Evolutionary conservation across 2,113 vertebrate genomes (phyloP), one percentile per base, ranked within the genome.

Genomic region (Vulpes vulpes): DNA sequence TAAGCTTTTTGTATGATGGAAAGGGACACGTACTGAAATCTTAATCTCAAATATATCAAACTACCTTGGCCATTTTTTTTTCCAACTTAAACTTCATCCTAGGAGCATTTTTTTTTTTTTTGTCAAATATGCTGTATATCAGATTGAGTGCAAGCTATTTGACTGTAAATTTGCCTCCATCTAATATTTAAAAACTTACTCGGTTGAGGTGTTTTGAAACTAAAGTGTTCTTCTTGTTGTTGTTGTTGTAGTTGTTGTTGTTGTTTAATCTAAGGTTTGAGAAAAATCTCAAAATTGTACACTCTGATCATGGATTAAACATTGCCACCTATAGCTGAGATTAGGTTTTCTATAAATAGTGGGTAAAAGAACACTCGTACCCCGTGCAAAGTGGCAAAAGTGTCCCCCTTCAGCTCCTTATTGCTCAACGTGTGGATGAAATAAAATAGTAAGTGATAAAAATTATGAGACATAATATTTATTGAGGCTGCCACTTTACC

Each of bases 251-350:
- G 43, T 43, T 19, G 55, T 62, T 57, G 78, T 16, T 19, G 62
- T 69, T 69, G 43, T 30, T 65, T 0, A 69, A 60, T 19, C 15
- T 60, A 85, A 43, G 53, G 8, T 83, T 79, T 94, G 32, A 82
- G 89, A 91, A 74, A 89, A 27, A 22, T 71, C 86, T 95, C 57
- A 95, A 71, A 71, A 95, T 60, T 15, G 4, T 71, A 71, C 19
- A 30, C 14, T 73, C 38, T 88, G 80, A 76, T 83, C 91, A 89
- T 84, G 82, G 20, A 67, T 76, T 97, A 92, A 96, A 88, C 35
- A 71, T 78, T 69, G 57, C 27, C 71, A 91, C 67, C 65, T 80
- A 67, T 95, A 94, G 35, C 60, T 91, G 76, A 95, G 51, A 69
- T 81, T 35, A 69, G 22, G 55, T 57, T 92, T 97, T 89, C 53